phyloP scores from a whole-genome alignment of 2,797 vertebrate species.

The Sternarchorhynchus goeldii region DNA sequence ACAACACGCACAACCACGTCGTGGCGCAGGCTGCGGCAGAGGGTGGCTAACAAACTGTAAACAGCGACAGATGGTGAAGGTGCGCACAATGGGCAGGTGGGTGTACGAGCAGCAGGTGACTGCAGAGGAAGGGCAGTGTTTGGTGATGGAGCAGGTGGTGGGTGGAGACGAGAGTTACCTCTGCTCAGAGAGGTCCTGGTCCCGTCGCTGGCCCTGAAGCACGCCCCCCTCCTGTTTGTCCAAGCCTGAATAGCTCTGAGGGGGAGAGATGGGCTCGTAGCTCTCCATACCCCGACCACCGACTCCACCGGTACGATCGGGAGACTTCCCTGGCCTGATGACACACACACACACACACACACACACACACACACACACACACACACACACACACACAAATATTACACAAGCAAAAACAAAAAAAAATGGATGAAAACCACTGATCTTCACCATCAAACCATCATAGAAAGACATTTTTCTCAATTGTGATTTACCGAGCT shows the following conservation, averaged over 20 bases:
- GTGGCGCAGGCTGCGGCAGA: too few relatives aligned
- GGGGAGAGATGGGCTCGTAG: conserved; percentile 97
- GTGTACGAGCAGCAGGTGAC: too few relatives aligned
- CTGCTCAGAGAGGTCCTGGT: conserved; percentile 86
- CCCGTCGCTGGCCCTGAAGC: conserved; percentile 82
- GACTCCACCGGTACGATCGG: conserved; percentile 75
- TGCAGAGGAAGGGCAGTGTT: too few relatives aligned
- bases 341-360: conserved; percentile 12
- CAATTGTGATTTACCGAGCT: too few relatives aligned
- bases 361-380: not conserved
- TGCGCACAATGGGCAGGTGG: too few relatives aligned
- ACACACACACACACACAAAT: too few relatives aligned
- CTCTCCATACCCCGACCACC: conserved; percentile 86
- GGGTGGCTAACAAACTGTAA: too few relatives aligned
- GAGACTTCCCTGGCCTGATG: conserved; percentile 92
- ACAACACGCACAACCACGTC: too few relatives aligned
- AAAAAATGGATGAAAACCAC: not conserved
- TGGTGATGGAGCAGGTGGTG: too few relatives aligned
- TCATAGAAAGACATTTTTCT: too few relatives aligned
- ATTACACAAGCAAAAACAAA: not conserved
- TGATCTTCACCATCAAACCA: not conserved
- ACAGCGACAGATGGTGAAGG: too few relatives aligned
- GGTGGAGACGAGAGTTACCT: conserved; percentile 72
- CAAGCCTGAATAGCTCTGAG: conserved; percentile 84
- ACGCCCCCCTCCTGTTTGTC: conserved; percentile 87